Evolutionary conservation across 2,797 vertebrate species (phyloP).

Genomic region (Sebastes variabilis): DNA sequence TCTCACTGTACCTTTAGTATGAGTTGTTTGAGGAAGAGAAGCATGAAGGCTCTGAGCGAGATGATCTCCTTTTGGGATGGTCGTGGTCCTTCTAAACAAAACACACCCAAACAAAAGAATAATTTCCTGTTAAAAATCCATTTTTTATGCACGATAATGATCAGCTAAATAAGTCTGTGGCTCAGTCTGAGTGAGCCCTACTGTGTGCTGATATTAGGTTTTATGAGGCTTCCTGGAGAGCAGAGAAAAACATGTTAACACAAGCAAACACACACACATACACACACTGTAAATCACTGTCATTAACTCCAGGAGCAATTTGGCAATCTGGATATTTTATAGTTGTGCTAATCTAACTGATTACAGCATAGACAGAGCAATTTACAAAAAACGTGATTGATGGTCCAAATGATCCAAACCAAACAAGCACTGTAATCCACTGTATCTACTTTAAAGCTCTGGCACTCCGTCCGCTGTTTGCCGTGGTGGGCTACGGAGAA

Average conservation of each 20-base stretch:
- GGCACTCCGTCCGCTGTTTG: slow-evolving; percentile 41
- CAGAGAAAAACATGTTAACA: slow-evolving; percentile 45
- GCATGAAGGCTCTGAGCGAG: slow-evolving; percentile 98
- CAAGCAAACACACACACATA: slow-evolving; percentile 7
- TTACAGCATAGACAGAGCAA: slow-evolving; percentile 48
- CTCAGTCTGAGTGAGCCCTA: slow-evolving; percentile 18
- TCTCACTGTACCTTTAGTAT: slow-evolving; percentile 91
- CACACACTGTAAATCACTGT: slow-evolving; percentile 52
- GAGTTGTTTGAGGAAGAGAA: slow-evolving; percentile 98
- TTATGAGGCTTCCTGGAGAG: slow-evolving; percentile 53
- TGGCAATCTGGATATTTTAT: slow-evolving; percentile 76
- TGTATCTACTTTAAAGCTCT: slow-evolving; percentile 27
- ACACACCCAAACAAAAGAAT: slow-evolving; percentile 48
- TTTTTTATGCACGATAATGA: slow-evolving; percentile 30
- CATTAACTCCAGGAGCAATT: slow-evolving; percentile 90
- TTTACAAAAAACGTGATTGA: slow-evolving; percentile 53
- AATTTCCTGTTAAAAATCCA: slow-evolving; percentile 43
- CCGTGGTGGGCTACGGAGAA: slow-evolving; percentile 20
- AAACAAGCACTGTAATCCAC: slow-evolving; percentile 38
- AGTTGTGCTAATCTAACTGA: slow-evolving; percentile 70
- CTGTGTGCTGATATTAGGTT: slow-evolving; percentile 47
- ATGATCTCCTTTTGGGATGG: slow-evolving; percentile 99
- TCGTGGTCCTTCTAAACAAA: slow-evolving; percentile 91
- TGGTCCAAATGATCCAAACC: slow-evolving; percentile 54
- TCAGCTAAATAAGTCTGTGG: slow-evolving; percentile 10